Percentiles rank a stretch among this genome's conserved stretches.
These are phyloP conservation scores for Corbicula japonica DNA, from an alignment of 2,888 invertebrate species.

Conservation along the genomic window DNA sequence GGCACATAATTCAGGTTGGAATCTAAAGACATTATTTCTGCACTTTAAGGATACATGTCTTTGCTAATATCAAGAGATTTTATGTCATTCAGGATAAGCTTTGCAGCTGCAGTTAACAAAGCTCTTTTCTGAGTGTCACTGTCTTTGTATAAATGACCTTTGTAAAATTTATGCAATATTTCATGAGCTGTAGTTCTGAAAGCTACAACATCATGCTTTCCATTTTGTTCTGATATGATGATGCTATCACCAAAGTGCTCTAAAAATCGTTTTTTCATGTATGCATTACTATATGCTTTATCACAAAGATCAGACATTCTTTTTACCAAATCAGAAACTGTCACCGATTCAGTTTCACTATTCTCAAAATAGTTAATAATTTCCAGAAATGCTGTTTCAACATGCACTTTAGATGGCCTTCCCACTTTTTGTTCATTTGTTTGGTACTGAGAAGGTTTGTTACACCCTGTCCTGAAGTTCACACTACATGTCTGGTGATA, in stretches of 20 bases:
- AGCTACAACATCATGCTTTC: constrained; percentile 64
- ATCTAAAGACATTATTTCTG: not conserved
- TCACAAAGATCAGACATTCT: not conserved
- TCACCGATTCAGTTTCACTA: not conserved
- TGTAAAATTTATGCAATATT: not conserved
- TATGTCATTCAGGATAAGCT: not conserved
- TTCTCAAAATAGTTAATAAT: not conserved
- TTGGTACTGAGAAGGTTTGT: not conserved
- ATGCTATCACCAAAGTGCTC: constrained; percentile 65
- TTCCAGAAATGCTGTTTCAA: not conserved
- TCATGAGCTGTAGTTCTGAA: constrained; percentile 23
- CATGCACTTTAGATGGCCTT: too few species aligned
- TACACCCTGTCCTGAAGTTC: not conserved
- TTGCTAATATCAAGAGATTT: not conserved
- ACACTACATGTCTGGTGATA: not conserved
- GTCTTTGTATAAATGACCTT: not conserved
- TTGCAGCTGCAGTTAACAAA: not conserved
- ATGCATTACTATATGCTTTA: not conserved
- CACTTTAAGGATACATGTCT: not conserved
- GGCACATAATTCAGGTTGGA: constrained; percentile 1
- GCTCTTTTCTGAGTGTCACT: not conserved
- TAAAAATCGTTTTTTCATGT: constrained; percentile 63
- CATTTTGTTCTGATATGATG: constrained; percentile 61
- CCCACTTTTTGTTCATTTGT: not conserved
- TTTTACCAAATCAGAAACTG: not conserved